Conservation (phyloP, 1,140 invertebrate genomes). For the Cotesia vestalis region DNA sequence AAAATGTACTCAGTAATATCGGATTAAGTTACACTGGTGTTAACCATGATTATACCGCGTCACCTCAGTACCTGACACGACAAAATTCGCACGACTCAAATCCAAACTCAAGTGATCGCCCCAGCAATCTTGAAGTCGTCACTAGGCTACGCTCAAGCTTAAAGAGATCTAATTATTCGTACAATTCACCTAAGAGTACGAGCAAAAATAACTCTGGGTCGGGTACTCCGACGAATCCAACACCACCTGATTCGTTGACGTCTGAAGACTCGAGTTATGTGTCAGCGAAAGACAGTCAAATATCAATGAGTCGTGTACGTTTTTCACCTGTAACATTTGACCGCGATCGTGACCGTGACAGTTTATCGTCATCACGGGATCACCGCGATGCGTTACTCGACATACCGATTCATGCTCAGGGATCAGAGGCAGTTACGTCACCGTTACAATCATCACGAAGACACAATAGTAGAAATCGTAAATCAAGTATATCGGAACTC, state of each 20-base stretch:
- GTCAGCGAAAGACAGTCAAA: slow-evolving; percentile 79
- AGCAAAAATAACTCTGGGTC: slow-evolving; percentile 71
- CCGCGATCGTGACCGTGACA: slow-evolving; percentile 42
- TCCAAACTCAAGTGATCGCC: slow-evolving; percentile 70
- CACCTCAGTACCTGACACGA: slow-evolving; percentile 62
- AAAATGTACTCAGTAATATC: slow-evolving; percentile 47
- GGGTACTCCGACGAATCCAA: slow-evolving; percentile 85
- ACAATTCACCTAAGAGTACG: slow-evolving; percentile 64
- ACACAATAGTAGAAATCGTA: slow-evolving; percentile 57
- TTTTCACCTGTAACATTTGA: slow-evolving; percentile 81
- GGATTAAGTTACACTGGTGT: slow-evolving; percentile 47
- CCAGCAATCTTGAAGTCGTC: slow-evolving; percentile 75
- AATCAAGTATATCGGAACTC: slow-evolving; percentile 67
- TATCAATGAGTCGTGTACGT: slow-evolving; percentile 73
- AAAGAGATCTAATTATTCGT: slow-evolving; percentile 74
- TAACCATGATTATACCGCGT: slow-evolving; percentile 59
- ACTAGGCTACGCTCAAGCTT: slow-evolving; percentile 78
- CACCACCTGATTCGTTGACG: slow-evolving; percentile 83
- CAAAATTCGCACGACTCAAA: slow-evolving; percentile 70
- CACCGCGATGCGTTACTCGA: slow-evolving; percentile 68
- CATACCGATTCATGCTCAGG: slow-evolving; percentile 68
- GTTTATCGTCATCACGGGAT: slow-evolving; percentile 43
- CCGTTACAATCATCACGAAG: slow-evolving; percentile 66
- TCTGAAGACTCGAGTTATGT: slow-evolving; percentile 87
- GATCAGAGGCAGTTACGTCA: slow-evolving; percentile 70